These are phyloP conservation scores for Chiroxiphia lanceolata DNA, from an alignment of 2,797 vertebrate species.

Conservation along the genomic window DNA sequence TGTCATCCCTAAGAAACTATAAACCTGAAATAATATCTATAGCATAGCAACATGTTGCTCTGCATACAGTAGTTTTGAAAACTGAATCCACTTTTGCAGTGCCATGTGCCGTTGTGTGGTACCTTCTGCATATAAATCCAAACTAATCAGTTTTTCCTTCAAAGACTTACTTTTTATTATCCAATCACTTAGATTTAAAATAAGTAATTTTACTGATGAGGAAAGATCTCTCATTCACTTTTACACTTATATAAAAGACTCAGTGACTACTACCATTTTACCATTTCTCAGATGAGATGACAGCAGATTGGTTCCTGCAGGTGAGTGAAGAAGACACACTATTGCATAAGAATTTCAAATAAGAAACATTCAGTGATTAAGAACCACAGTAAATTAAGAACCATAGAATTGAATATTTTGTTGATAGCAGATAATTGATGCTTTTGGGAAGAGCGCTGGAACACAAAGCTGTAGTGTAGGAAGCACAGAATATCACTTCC, in stretches of 20 bases:
- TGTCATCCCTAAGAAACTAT: neutral
- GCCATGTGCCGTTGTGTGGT: neutral
- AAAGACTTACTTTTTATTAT: neutral
- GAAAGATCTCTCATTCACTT: neutral
- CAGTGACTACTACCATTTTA: neutral
- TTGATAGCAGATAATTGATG: neutral
- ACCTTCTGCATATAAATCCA: neutral
- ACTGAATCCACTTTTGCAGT: neutral
- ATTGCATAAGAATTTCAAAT: neutral
- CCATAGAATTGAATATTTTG: neutral
- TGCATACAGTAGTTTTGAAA: neutral
- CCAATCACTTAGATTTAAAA: neutral
- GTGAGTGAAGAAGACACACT: neutral
- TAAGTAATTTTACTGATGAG: neutral
- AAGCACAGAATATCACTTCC: conserved; percentile 2
- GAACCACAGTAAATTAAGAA: neutral
- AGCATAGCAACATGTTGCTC: neutral
- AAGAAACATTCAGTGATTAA: neutral
- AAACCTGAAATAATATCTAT: neutral
- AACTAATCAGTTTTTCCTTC: neutral
- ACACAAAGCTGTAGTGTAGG: neutral
- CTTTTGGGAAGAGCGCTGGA: neutral
- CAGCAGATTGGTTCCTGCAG: neutral
- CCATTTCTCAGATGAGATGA: neutral
- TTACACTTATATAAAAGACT: neutral